phyloP scores from a whole-genome alignment of 2,888 invertebrate species.

The Trissoscelio sp. region DNA sequence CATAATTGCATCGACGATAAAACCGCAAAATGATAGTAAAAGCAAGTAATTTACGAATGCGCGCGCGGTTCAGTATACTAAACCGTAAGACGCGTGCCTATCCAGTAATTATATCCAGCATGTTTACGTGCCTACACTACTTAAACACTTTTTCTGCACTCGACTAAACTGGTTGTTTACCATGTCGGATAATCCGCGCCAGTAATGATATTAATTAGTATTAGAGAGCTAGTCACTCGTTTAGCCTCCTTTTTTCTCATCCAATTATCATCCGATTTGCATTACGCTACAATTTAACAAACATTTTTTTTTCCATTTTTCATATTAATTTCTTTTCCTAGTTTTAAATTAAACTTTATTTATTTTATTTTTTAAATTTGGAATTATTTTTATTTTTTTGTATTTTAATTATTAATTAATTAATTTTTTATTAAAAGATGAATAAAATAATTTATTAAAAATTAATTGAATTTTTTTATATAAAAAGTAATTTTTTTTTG shows the following conservation, averaged over 20 bases:
- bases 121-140: conserved; percentile 67
- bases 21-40: conserved; percentile 67
- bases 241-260: no score
- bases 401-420: no score
- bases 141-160: conserved; percentile 56
- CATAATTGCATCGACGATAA: conserved; percentile 55
- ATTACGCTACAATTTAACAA: no score
- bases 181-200: conserved; percentile 46
- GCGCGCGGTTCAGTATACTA: conserved; percentile 57
- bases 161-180: conserved; percentile 60
- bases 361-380: neutral
- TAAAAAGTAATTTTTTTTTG: no score
- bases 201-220: conserved; percentile 61
- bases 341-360: neutral
- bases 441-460: no score
- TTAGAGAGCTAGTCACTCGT: conserved; percentile 54
- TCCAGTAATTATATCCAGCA: conserved; percentile 66
- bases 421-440: no score
- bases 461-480: no score
- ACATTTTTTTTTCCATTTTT: neutral
- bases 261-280: no score
- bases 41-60: conserved; percentile 65
- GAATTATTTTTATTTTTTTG: no score
- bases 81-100: conserved; percentile 64
- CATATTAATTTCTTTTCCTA: neutral